These are phyloP conservation scores for Propithecus deckenii DNA, from an alignment of 2,797 vertebrate species.

Conservation along the genomic window DNA sequence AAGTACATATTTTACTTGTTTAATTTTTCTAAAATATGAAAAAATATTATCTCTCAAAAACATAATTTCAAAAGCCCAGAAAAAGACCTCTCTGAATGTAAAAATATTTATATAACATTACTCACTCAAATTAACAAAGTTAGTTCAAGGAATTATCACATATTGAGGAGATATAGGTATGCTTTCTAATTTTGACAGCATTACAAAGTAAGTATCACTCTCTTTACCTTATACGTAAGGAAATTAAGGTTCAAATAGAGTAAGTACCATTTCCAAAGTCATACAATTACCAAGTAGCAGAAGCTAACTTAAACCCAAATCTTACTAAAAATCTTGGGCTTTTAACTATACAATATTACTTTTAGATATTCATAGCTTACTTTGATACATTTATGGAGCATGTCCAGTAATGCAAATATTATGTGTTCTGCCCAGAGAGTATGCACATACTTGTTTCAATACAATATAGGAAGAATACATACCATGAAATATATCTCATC, in stretches of 20 bases:
- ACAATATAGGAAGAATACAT: not conserved
- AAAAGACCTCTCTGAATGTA: not conserved
- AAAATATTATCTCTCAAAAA: not conserved
- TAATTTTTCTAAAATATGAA: not conserved
- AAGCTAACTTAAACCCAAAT: not conserved
- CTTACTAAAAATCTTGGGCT: not conserved
- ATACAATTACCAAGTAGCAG: not conserved
- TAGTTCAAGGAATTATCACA: not conserved
- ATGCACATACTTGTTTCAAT: not conserved
- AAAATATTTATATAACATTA: not conserved
- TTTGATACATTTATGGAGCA: not conserved
- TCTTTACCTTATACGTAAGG: not conserved
- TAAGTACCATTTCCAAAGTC: not conserved
- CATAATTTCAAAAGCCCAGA: not conserved
- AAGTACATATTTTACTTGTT: not conserved
- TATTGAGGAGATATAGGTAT: not conserved
- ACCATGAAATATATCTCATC: not conserved
- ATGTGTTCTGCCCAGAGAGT: not conserved
- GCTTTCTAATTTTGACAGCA: not conserved
- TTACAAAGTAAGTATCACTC: not conserved
- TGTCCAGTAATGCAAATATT: not conserved
- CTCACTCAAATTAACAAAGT: constrained; percentile 25
- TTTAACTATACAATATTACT: not conserved
- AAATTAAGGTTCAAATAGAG: not conserved
- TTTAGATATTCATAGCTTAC: not conserved